Percentiles rank a stretch among this genome's conserved stretches.
These are phyloP conservation scores for Drosophila cracens DNA, from an alignment of 2,888 invertebrate species.

Conservation along the genomic window DNA sequence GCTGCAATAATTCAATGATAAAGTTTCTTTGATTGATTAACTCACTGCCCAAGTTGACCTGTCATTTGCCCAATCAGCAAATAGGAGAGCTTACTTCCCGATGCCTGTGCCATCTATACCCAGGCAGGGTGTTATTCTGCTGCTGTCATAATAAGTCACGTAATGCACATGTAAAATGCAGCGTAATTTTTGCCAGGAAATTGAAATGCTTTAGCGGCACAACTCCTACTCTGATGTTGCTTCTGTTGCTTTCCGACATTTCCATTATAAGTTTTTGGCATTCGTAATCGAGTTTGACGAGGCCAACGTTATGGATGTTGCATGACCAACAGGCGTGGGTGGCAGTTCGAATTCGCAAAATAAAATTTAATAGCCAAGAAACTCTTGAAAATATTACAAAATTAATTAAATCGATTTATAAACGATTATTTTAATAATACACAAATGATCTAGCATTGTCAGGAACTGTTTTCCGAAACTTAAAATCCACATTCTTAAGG, in stretches of 20 bases:
- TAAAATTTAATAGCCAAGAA: not conserved
- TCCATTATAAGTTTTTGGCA: slow-evolving; percentile 35
- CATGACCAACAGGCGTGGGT: slow-evolving; percentile 3
- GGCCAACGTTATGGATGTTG: slow-evolving; percentile 1
- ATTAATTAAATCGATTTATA: not conserved
- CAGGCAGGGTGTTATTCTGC: slow-evolving; percentile 10
- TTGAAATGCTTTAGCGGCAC: slow-evolving; percentile 31
- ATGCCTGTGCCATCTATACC: not conserved
- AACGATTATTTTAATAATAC: not conserved
- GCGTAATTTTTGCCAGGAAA: slow-evolving; percentile 17
- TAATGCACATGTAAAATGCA: slow-evolving; percentile 3
- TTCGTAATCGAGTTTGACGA: slow-evolving; percentile 23
- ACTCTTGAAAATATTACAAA: not conserved
- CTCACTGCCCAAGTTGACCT: not conserved
- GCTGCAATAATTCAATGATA: slow-evolving; percentile 7
- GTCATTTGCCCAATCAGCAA: not conserved
- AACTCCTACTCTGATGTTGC: not conserved
- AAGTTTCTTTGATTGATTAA: slow-evolving; percentile 18
- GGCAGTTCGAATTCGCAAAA: not conserved
- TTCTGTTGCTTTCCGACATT: slow-evolving; percentile 12
- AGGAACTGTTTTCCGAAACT: not conserved
- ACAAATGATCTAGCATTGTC: not conserved
- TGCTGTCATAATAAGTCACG: slow-evolving; percentile 17
- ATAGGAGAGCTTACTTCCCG: not conserved
- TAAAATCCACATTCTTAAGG: not conserved